These are phyloP conservation scores for Trematomus bernacchii DNA, from an alignment of 2,797 vertebrate genomes.

Conservation along the genomic window DNA sequence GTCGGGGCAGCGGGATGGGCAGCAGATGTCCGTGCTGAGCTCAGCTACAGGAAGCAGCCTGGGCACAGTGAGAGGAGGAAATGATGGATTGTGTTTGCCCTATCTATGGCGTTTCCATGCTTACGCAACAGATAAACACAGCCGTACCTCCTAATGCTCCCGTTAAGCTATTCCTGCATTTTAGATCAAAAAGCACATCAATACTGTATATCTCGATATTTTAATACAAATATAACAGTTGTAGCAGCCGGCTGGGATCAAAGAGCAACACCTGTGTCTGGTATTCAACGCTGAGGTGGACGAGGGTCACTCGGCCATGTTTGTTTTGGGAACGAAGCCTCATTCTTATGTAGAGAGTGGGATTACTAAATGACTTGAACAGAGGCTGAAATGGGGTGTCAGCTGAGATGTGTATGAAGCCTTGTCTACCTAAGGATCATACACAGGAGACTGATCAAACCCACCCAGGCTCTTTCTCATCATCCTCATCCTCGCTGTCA, in stretches of 20 bases:
- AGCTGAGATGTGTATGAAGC: slow-evolving; percentile 40
- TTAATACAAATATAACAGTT: slow-evolving; percentile 57
- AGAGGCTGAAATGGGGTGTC: slow-evolving; percentile 48
- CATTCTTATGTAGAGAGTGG: background rate
- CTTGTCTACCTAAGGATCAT: slow-evolving; percentile 13
- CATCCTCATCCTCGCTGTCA: slow-evolving; percentile 13
- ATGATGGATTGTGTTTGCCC: slow-evolving; percentile 59
- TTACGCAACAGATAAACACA: slow-evolving; percentile 64
- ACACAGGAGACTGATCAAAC: slow-evolving; percentile 8
- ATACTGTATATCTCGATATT: slow-evolving; percentile 43
- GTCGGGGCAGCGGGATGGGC: slow-evolving; percentile 50
- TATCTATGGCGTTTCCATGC: slow-evolving; percentile 48
- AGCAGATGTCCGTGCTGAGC: slow-evolving; percentile 68
- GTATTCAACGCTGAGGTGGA: background rate
- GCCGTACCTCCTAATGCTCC: slow-evolving; percentile 13
- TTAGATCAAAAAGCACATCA: slow-evolving; percentile 24
- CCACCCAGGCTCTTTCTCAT: background rate
- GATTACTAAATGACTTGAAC: slow-evolving; percentile 27
- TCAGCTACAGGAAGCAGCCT: slow-evolving; percentile 72
- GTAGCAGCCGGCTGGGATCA: slow-evolving; percentile 26
- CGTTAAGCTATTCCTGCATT: slow-evolving; percentile 3
- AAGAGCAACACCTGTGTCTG: slow-evolving; percentile 37
- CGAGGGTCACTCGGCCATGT: slow-evolving; percentile 25
- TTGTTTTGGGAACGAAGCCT: slow-evolving; percentile 40
- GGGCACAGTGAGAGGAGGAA: slow-evolving; percentile 40